Percentiles rank a stretch among this genome's conserved stretches.
phyloP scores from a whole-genome alignment of 2,797 vertebrate genomes.

The Acanthis flammea region DNA sequence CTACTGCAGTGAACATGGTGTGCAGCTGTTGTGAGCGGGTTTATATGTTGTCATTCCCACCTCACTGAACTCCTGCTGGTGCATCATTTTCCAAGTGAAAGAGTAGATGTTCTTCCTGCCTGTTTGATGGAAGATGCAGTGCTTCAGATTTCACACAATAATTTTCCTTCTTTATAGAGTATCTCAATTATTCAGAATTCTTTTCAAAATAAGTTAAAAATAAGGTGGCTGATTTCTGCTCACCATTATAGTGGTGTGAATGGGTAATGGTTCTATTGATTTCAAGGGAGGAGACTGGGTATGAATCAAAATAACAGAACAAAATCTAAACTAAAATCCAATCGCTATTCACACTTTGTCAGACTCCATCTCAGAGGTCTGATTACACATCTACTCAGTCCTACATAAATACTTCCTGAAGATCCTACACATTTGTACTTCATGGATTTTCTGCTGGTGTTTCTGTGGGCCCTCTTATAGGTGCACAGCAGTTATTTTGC shows the following conservation, averaged over 20 bases:
- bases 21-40: conserved; percentile 47
- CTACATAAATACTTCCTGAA: neutral
- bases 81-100: conserved; percentile 35
- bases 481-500: neutral
- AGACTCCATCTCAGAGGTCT: neutral
- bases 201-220: conserved; percentile 9
- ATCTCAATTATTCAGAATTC: neutral
- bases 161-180: neutral
- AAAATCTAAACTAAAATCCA: neutral
- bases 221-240: neutral
- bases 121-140: neutral
- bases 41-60: conserved; percentile 24
- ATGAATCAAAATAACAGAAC: neutral
- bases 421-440: neutral
- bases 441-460: neutral
- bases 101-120: neutral
- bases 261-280: neutral
- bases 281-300: neutral
- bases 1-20: conserved; percentile 2
- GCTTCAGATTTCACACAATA: neutral
- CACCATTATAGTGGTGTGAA: neutral
- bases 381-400: neutral
- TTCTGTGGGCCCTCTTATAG: neutral
- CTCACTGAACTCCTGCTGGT: conserved; percentile 47
- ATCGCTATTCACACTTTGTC: neutral